Conservation (phyloP, 2,113 vertebrate species). For the Phyllostomus hastatus region DNA sequence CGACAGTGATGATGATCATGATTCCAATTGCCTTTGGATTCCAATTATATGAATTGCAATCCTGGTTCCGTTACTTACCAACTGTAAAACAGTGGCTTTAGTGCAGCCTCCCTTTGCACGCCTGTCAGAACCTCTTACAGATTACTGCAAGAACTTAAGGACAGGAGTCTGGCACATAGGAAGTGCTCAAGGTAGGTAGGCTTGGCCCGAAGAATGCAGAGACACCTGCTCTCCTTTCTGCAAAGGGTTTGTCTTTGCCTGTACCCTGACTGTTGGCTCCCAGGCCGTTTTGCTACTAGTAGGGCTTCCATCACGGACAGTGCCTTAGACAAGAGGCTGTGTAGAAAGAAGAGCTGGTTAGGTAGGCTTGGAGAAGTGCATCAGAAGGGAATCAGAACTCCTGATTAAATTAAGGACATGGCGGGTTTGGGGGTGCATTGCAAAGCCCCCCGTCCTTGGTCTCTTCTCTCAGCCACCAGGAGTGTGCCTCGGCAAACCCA, state of each 20-base stretch:
- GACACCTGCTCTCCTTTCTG: neutral
- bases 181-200: too few species aligned
- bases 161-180: neutral
- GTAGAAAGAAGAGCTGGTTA: neutral
- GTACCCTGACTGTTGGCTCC: neutral
- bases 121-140: neutral
- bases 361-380: neutral
- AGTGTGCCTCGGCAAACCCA: neutral
- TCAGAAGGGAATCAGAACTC: neutral
- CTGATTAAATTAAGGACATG: neutral
- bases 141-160: neutral
- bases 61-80: neutral
- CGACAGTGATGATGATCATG: accelerated
- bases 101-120: neutral
- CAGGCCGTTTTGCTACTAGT: neutral
- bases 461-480: neutral
- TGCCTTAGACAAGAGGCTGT: neutral
- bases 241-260: neutral
- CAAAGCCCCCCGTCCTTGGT: neutral
- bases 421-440: neutral
- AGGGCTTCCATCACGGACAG: neutral
- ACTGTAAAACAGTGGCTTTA: neutral
- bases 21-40: neutral
- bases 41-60: accelerated
- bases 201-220: neutral